Evolutionary conservation across 2,797 vertebrate species (phyloP), one percentile per base, ranked within the genome.

Genomic region (Acomys russatus): DNA sequence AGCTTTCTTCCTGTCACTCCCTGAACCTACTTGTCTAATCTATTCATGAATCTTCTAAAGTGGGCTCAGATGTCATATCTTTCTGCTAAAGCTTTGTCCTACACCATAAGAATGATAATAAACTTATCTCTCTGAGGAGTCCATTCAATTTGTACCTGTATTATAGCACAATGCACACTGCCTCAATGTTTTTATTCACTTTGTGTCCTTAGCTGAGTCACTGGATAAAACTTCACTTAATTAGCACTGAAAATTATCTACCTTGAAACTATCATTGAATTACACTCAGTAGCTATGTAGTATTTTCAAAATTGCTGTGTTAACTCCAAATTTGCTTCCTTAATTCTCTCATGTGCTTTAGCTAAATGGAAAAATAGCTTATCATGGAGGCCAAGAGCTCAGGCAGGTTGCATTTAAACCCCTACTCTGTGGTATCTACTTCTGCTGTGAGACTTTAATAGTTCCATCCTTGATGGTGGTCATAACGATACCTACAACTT

Each of bases 281-380:
- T 84, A 15, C 51, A 89, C 92, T 84, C 10, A 66, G 35, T 61
- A 84, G 35, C 28, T 25, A 77, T n/a, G 35, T 20, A 18, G 51
- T 61, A 87, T 30, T 82, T 56, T 90, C 9, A 66, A 66, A 84
- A 44, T 20, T 49, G 18, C 28, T 84, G 9, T 87, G 23, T 70
- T 94, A 44, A 90, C 78, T 94, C 49, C 44, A n/a, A 94, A 56
- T n/a, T 94, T 70, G 85, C 9, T 83, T 61, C 22, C 17, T 94
- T 76, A 78, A 85, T 90, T 96, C 11, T 95, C 76, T 82, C 28
- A 64, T 30, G 59, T 15, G 15, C 86, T 78, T 78, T 77, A 78
- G 28, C 63, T 83, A 95, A 93, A 76, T 54, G 30, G n/a, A 59
- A 79, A 94, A 87, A 89, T 6, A 90, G 11, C 66, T 93, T 86